A percentile compares a stretch with the other conserved stretches of the same genome.
These are phyloP conservation scores for Azemiops feae DNA, from an alignment of 2,113 vertebrate genomes.

Conservation along the genomic window DNA sequence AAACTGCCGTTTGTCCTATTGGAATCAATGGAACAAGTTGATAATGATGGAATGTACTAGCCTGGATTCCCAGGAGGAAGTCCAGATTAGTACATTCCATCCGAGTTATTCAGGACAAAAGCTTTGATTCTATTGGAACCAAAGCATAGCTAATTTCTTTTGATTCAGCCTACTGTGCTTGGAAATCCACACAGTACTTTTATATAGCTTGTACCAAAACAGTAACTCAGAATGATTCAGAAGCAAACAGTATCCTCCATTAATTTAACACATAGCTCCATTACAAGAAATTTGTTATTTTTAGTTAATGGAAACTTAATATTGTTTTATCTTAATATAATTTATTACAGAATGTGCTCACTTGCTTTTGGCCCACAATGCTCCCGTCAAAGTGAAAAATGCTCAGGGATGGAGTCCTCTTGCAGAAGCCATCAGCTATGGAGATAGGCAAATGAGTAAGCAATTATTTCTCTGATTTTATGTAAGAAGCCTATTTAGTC, in stretches of 20 bases:
- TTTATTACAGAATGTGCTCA: constrained; percentile 91
- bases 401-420: constrained; percentile 99
- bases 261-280: not conserved
- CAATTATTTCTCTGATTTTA: constrained; percentile 17
- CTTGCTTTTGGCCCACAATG: constrained; percentile 97
- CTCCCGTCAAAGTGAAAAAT: constrained; percentile 99
- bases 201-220: not conserved
- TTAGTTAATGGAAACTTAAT: constrained; percentile 11
- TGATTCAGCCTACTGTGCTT: not conserved
- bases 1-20: not conserved
- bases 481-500: not conserved
- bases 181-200: not conserved
- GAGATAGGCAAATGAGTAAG: constrained; percentile 99
- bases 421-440: constrained; percentile 98
- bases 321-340: not conserved
- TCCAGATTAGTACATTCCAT: not conserved
- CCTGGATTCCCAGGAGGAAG: not conserved
- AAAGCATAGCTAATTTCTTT: not conserved
- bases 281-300: not conserved
- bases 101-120: not conserved
- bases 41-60: not conserved
- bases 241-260: not conserved
- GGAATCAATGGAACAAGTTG: not conserved
- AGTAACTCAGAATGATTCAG: not conserved
- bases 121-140: not conserved